Evolutionary conservation across 2,888 invertebrate genomes (phyloP), one percentile per base, ranked within the genome.

Genomic region (Parelbella ahira): DNA sequence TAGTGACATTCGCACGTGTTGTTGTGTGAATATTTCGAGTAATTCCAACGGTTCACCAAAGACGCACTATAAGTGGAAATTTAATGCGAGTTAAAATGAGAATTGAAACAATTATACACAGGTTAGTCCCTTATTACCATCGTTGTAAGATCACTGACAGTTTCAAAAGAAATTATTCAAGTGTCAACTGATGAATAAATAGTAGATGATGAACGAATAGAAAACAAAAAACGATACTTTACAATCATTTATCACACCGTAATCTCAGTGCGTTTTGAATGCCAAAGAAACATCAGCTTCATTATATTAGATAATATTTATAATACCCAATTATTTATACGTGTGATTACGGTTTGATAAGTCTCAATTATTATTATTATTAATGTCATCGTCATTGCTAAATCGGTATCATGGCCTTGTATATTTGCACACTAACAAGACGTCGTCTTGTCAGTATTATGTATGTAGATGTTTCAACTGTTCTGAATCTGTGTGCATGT

Each of bases 401-500:
- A 19, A n/a, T n/a, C n/a, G n/a, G 25, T 36, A 43, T 43, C 46
- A 48, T 44, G 45, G 47, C 51, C 47, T 50, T 39, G 48, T 47
- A 46, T 44, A 49, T 48, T 53, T 42, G 28, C 32, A 54, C 60
- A 63, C 60, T 13, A 34, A 15, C 34, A 34, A 34, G n/a, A n/a
- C n/a, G n/a, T n/a, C n/a, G n/a, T n/a, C n/a, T n/a, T n/a, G n/a
- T n/a, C n/a, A 15, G 15, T 15, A 3, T 15, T 15, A 3, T 15
- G 2, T 15, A 3, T 15, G 61, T 72, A 76, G 66, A 71, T 51
- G 54, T 59, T 60, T 63, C 52, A 55, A 51, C 53, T 62, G 57
- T 60, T 68, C 72, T 63, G 54, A 66, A 66, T n/a, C n/a, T n/a
- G 4, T 67, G 58, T 64, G 60, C 65, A 72, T 77, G 81, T 83